Conservation (phyloP, 1,140 invertebrate genomes). For the Drosophila suzukii region DNA sequence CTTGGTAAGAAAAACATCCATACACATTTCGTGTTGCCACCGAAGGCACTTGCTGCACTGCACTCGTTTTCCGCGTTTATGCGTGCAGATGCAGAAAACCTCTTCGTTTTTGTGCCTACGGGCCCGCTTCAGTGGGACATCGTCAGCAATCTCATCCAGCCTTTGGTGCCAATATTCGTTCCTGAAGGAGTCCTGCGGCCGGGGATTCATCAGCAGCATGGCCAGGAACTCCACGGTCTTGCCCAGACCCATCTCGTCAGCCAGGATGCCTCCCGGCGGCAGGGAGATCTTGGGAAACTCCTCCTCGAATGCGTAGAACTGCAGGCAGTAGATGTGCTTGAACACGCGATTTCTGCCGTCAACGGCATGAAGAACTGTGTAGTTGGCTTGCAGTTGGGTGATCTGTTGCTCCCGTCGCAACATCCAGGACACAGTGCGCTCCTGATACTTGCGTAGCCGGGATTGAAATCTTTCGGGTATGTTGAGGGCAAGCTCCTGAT, state of each 20-base stretch:
- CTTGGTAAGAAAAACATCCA: constrained; percentile 3
- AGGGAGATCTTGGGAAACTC: constrained; percentile 37
- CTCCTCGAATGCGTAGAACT: constrained; percentile 46
- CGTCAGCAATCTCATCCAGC: constrained; percentile 27
- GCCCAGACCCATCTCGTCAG: constrained; percentile 94
- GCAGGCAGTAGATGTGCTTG: constrained; percentile 85
- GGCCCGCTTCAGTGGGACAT: constrained; percentile 44
- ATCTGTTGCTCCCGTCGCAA: constrained; percentile 85
- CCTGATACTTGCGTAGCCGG: constrained; percentile 88
- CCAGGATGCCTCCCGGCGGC: constrained; percentile 90
- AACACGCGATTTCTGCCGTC: constrained; percentile 46
- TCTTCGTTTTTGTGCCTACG: not conserved
- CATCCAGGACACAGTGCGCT: constrained; percentile 90
- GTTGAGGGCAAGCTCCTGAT: not conserved
- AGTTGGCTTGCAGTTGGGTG: constrained; percentile 46
- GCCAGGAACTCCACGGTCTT: constrained; percentile 93
- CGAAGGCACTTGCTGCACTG: constrained; percentile 55
- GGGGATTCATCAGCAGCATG: constrained; percentile 87
- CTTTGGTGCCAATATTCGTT: constrained; percentile 40
- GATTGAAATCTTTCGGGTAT: constrained; percentile 66
- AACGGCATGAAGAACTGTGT: constrained; percentile 31
- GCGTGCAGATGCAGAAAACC: constrained; percentile 56
- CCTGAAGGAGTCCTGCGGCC: constrained; percentile 32
- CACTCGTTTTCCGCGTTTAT: not conserved
- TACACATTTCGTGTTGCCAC: constrained; percentile 68